Base-by-base conservation (phyloP, 2,888 invertebrate species). In the Matsumyia berberina region DNA sequence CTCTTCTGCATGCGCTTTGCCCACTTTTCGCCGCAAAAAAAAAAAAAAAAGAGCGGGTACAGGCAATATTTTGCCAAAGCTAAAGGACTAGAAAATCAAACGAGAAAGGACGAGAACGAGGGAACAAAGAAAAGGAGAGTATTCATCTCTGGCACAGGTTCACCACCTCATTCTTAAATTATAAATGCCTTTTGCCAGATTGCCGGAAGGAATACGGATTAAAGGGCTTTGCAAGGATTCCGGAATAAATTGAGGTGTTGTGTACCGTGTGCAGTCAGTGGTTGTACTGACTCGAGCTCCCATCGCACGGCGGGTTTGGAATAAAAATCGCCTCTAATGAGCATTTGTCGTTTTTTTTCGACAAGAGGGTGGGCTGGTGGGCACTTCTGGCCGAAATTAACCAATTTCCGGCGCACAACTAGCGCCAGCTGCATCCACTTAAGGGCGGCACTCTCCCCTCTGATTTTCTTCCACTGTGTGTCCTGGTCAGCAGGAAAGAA, bases 151-250 rank as follows among this genome's bases (percentile, higher is more conserved):
- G 19, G 19, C 42, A 46, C 58, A 62, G 78, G 60, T 67, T 58
- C 72, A 55, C 62, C 73, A 74, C 44, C 57, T 83, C 73, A 74
- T 69, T 69, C 83, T 74, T 85, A 85, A 85, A 85, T 79, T 85
- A 85, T 79, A 79, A 85, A 85, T 85, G 79, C 74, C 79, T 79
- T 83, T 74, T 85, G 83, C 79, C 79, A 79, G 79, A 85, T 80
- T 85, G 85, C 80, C 64, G 58, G 80, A 85, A 85, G 74, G 85
- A 80, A 76, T 80, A 64, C 69, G 85, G 85, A 85, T 80, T 85
- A 85, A 85, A 85, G 74, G 85, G 80, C 74, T 76, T 80, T 79
- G 57, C 73, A 79, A 64, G 69, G 79, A 73, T 78, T 62, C 67
- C 17, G 29, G 83, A 73, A 78, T 83, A 73, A 78, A 83, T 78